Conservation (phyloP, 2,797 vertebrate species). For the Sebastes miniatus region DNA sequence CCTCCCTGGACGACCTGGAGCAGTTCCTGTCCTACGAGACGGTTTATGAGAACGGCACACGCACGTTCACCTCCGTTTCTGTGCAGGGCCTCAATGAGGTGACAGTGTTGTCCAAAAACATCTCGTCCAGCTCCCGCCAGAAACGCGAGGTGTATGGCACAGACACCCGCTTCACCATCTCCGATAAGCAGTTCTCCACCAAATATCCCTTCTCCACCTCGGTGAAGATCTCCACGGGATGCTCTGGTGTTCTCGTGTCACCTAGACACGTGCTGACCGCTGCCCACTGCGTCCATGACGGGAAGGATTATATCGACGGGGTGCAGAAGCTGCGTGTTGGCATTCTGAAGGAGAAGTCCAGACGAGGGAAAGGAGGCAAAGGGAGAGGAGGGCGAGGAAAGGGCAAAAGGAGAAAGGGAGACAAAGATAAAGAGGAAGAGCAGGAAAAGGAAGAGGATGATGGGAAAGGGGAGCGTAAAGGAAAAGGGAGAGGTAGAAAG, state of each 20-base stretch:
- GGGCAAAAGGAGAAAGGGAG: constrained; percentile 67
- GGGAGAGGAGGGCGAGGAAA: constrained; percentile 75
- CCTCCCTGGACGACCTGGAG: constrained; percentile 87
- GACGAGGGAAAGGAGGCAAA: constrained; percentile 75
- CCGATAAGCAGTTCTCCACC: constrained; percentile 89
- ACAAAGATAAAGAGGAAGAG: constrained; percentile 47
- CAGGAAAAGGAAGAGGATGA: constrained; percentile 44
- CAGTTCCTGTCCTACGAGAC: constrained; percentile 94
- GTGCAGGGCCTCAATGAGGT: constrained; percentile 69
- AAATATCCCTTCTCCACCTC: constrained; percentile 94
- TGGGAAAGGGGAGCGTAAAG: constrained; percentile 47
- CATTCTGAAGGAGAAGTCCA: constrained; percentile 88
- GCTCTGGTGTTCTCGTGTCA: constrained; percentile 92
- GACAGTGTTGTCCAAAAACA: constrained; percentile 41
- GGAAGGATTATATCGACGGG: constrained; percentile 90
- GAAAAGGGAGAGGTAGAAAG: constrained; percentile 72
- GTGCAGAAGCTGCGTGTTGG: constrained; percentile 91
- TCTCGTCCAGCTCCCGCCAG: constrained; percentile 69
- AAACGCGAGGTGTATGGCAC: constrained; percentile 93
- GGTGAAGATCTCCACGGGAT: constrained; percentile 96
- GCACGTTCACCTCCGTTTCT: constrained; percentile 87
- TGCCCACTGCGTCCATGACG: constrained; percentile 94
- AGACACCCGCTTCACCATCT: constrained; percentile 95
- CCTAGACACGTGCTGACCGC: constrained; percentile 93
- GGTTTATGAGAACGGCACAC: constrained; percentile 92